A percentile compares a stretch with the other conserved stretches of the same genome.
Conservation (phyloP, 2,888 invertebrate species). For the Pocota personata region DNA sequence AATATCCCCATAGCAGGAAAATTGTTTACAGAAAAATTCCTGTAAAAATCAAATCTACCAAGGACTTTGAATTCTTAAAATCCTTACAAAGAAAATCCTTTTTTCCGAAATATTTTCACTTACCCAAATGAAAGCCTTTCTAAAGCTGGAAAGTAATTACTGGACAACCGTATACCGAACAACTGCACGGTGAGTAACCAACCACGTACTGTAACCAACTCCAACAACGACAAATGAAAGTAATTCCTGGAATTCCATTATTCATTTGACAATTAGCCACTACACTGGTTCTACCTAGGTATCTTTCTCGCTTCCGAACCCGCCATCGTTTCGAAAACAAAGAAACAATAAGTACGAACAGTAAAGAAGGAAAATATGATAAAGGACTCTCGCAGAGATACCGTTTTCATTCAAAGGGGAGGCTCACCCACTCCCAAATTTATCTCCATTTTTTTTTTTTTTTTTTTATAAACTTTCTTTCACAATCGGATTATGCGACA, state of each 20-base stretch:
- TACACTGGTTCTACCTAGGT: background rate
- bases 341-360: background rate
- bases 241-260: constrained; percentile 31
- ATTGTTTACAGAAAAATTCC: background rate
- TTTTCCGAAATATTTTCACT: constrained; percentile 33
- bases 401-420: background rate
- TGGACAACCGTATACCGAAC: background rate
- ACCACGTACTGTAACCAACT: background rate
- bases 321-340: background rate
- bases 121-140: constrained; percentile 9
- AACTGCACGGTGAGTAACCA: background rate
- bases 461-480: background rate
- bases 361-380: background rate
- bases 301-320: background rate
- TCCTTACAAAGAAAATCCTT: background rate
- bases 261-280: constrained; percentile 47
- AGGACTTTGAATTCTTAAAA: background rate
- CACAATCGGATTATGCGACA: constrained; percentile 21
- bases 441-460: background rate
- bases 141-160: constrained; percentile 13
- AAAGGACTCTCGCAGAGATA: background rate
- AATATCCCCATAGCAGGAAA: too few relatives aligned
- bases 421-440: background rate
- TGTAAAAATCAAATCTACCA: background rate
- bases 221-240: constrained; percentile 21